Evolutionary conservation across 1,140 invertebrate species (phyloP), one percentile per base, ranked within the genome.

Genomic region (Pogonus chalceus): DNA sequence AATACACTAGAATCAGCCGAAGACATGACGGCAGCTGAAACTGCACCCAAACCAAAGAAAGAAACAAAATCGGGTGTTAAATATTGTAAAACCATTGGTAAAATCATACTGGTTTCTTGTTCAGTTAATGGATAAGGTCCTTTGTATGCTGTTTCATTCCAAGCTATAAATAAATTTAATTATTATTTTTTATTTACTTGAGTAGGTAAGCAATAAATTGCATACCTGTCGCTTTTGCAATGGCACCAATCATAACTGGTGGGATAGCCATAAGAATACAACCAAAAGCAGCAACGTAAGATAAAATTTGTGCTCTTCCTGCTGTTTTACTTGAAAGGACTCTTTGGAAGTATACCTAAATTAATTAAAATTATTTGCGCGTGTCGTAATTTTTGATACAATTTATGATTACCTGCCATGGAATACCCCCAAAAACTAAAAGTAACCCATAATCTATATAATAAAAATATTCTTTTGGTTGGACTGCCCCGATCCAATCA

Each of bases 21-120:
- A 23, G 93, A 97, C 95, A 98, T 97, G 22, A 97, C 94, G 10
- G 95, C 94, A 2, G 95, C 95, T 0, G 93, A 97, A 2, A 98
- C 92, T n/a, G 96, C 95, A 0, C 96, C 96, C 54, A 98, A 76
- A 0, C 95, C 96, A 66, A 98, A 90, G 76, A 98, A 98, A 2
- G 94, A 90, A 1, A 98, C 88, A 72, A 89, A 90, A 66, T 85
- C 81, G 0, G 95, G 96, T 2, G 93, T 97, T 2, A 98, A 76
- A 65, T 96, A 92, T 69, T 98, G 94, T 60, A 99, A 78, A 9
- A 98, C 95, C 82, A 98, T 84, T 2, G 96, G 96, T 46, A 99
- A 74, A 53, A 98, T 93, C 84, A 97, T 90, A 62, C 90, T 91
- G 1, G 86, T 88, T 71, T 96, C 80, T 0, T 84, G 79, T 1